Percentiles rank a stretch among this genome's conserved stretches.
phyloP scores from a whole-genome alignment of 2,113 vertebrate genomes.

The Gorsachius goisagi region DNA sequence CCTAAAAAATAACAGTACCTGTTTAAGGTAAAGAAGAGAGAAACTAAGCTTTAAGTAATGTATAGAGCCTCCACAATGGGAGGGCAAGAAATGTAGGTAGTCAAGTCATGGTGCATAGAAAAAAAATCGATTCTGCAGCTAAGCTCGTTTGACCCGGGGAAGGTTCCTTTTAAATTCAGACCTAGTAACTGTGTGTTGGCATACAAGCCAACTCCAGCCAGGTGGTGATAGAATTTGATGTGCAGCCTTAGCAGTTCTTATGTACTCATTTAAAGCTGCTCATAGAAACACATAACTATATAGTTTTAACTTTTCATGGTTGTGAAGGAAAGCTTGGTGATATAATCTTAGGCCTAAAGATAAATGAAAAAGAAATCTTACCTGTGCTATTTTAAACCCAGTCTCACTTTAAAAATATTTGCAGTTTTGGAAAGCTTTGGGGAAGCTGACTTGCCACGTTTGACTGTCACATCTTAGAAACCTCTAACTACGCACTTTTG shows the following conservation, averaged over 20 bases:
- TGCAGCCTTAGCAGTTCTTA: background rate
- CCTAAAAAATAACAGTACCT: background rate
- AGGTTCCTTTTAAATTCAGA: background rate
- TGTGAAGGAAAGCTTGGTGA: background rate
- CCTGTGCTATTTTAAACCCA: background rate
- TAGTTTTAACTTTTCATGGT: background rate
- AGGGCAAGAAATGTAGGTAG: background rate
- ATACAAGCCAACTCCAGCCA: background rate
- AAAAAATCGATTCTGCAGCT: background rate
- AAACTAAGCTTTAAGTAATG: background rate
- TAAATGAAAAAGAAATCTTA: background rate
- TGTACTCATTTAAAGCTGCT: background rate
- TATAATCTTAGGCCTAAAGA: background rate
- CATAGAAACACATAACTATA: background rate
- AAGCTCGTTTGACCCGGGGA: background rate
- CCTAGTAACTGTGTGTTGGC: background rate
- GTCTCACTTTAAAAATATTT: background rate
- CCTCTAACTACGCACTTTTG: background rate
- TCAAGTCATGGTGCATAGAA: background rate
- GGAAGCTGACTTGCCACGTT: background rate
- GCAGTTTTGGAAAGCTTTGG: background rate
- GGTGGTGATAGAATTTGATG: background rate
- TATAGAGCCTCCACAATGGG: background rate
- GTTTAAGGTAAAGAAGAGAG: background rate
- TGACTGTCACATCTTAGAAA: background rate